A percentile compares a stretch with the other conserved stretches of the same genome.
Evolutionary conservation across 2,113 vertebrate genomes (phyloP).

Genomic region (Platichthys flesus): DNA sequence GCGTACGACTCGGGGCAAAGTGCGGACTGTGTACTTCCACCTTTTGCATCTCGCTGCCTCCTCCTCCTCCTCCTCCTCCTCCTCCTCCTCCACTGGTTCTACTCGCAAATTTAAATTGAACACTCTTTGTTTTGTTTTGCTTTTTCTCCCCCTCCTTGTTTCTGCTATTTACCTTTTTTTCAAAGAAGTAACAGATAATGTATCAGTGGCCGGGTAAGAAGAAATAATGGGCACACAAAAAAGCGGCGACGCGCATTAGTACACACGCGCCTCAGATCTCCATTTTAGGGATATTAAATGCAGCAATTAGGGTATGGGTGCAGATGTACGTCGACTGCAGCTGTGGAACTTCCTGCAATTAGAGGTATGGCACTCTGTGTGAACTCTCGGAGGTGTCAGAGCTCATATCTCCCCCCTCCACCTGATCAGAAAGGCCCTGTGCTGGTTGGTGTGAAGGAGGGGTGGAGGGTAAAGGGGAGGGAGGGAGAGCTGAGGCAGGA

Average conservation of each 20-base stretch:
- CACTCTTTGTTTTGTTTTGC: constrained; percentile 37
- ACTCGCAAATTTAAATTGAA: constrained; percentile 35
- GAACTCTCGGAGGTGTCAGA: constrained; percentile 84
- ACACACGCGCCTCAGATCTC: constrained; percentile 71
- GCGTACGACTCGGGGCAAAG: constrained; percentile 19
- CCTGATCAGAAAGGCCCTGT: constrained; percentile 84
- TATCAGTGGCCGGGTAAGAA: constrained; percentile 35
- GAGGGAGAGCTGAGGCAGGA: constrained; percentile 64
- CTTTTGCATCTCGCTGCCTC: constrained; percentile 4
- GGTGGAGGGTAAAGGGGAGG: constrained; percentile 63
- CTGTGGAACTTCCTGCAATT: constrained; percentile 81
- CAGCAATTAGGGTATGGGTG: constrained; percentile 75
- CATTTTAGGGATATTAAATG: constrained; percentile 81
- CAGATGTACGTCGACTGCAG: constrained; percentile 63
- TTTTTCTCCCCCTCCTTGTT: constrained; percentile 15
- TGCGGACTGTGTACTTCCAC: constrained; percentile 4
- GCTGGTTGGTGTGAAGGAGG: constrained; percentile 64
- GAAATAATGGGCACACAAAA: constrained; percentile 52
- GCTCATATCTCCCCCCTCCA: constrained; percentile 81
- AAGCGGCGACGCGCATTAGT: constrained; percentile 65
- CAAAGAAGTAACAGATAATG: constrained; percentile 44
- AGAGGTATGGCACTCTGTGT: constrained; percentile 81
- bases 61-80: constrained; percentile 13
- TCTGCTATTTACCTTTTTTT: constrained; percentile 43
- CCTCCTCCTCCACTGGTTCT: constrained; percentile 21